Percentiles rank a stretch among this genome's conserved stretches.
These are phyloP conservation scores for Brachynemurus nebulosus DNA, from an alignment of 2,888 invertebrate species.

Conservation along the genomic window DNA sequence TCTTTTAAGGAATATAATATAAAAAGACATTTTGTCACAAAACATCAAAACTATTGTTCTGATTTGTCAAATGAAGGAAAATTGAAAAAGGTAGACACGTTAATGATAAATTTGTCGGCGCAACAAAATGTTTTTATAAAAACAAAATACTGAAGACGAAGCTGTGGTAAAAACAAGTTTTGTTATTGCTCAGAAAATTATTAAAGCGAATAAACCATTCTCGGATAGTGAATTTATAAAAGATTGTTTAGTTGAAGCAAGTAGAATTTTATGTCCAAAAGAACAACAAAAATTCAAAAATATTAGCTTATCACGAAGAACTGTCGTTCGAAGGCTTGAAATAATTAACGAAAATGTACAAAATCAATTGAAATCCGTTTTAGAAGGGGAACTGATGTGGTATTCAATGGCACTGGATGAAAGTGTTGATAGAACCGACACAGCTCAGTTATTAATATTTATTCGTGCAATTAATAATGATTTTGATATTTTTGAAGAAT, in stretches of 20 bases:
- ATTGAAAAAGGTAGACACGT: slow-evolving; percentile 11
- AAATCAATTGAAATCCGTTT: slow-evolving; percentile 11
- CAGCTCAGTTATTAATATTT: slow-evolving; percentile 9
- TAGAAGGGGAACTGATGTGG: slow-evolving; percentile 12
- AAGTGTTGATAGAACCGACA: neutral
- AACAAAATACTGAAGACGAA: slow-evolving; percentile 10
- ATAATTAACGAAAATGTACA: slow-evolving; percentile 12
- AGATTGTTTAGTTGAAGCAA: slow-evolving; percentile 13
- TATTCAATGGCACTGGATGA: slow-evolving; percentile 4
- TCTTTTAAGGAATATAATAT: neutral
- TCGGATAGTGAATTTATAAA: slow-evolving; percentile 13
- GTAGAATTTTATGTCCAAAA: slow-evolving; percentile 14
- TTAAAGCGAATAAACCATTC: slow-evolving; percentile 12
- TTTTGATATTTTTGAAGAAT: slow-evolving; percentile 10
- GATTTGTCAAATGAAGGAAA: slow-evolving; percentile 9
- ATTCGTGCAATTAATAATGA: slow-evolving; percentile 10
- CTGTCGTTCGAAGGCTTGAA: slow-evolving; percentile 13
- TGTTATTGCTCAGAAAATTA: slow-evolving; percentile 14
- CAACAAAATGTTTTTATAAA: slow-evolving; percentile 10
- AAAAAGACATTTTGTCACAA: slow-evolving; percentile 4
- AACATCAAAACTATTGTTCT: slow-evolving; percentile 10
- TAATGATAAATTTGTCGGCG: slow-evolving; percentile 8
- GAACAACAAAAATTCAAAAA: slow-evolving; percentile 16
- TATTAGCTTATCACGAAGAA: slow-evolving; percentile 17
- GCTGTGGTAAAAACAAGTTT: slow-evolving; percentile 14